Evolutionary conservation across 2,113 vertebrate genomes (phyloP), one percentile per base, ranked within the genome.

Genomic region (Coregonus clupeaformis): DNA sequence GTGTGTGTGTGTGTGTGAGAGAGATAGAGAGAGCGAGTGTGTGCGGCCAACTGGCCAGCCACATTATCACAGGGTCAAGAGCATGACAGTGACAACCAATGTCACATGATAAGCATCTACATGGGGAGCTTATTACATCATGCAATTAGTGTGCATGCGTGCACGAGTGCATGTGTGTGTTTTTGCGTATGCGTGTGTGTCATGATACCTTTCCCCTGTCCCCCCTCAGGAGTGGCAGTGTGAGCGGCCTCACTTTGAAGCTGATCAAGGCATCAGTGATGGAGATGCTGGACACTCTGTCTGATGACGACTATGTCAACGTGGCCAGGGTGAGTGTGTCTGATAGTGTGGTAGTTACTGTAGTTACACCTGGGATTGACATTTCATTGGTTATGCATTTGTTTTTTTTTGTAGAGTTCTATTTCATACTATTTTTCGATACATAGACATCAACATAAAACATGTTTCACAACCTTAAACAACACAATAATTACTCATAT

Each of bases 181-280:
- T 57, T 59, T 4, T 73, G 25, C 32, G 47, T 66, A 7, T 13
- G 3, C 52, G 62, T 73, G 36, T 20, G 24, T 68, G 12, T 9
- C 67, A 36, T 62, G 20, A 77, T 57, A 22, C 20, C 12, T 13
- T 11, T 52, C 9, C 57, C 73, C 47, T 84, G 49, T 80, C 57
- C 73, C 62, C 63, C 68, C n/a, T 68, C 85, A 99, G 98, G 92
- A 99, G 98, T 0, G 98, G 98, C 85, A 99, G 98, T 0, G 97
- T 99, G 76, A 99, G 98, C 0, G 98, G 98, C 52, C 94, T 99
- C 71, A 99, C 98, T 0, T 93, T 99, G 80, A 99, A 98, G 82
- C 94, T 99, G 77, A 99, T 99, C 93, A 99, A 99, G 93, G 97
- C 97, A 0, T 99, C 98, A 0, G 98, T 99, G 81, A 95, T 93